Evolutionary conservation across 2,888 invertebrate genomes (phyloP).

Genomic region (Andrena bicolor): DNA sequence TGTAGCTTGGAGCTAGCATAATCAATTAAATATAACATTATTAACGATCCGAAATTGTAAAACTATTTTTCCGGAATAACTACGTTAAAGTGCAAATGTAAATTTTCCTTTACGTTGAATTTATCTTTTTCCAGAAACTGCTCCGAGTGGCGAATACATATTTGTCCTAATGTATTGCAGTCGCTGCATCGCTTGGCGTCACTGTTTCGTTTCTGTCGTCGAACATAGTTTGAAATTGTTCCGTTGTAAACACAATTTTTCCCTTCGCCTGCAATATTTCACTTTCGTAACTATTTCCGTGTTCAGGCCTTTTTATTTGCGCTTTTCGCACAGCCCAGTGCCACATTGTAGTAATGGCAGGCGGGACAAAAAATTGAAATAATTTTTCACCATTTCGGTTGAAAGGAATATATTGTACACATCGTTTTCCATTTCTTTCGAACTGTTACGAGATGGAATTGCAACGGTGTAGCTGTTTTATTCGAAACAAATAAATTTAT

Average conservation of each 20-base stretch:
- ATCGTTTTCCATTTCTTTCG: constrained; percentile 14
- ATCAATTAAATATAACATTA: no score
- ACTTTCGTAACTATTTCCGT: constrained; percentile 9
- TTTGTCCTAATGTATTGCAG: background rate
- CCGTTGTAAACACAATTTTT: constrained; percentile 14
- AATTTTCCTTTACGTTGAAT: background rate
- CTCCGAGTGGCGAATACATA: background rate
- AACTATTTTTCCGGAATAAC: no score
- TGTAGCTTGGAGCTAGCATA: no score
- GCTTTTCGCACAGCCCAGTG: constrained; percentile 1
- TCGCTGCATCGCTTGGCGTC: background rate
- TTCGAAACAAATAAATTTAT: no score
- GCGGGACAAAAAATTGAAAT: background rate
- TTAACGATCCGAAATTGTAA: no score
- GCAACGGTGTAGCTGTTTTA: background rate
- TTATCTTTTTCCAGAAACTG: background rate
- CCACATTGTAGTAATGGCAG: background rate
- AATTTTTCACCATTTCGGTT: background rate
- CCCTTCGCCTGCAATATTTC: constrained; percentile 13
- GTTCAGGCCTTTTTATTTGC: background rate
- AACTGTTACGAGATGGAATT: background rate
- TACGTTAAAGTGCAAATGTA: background rate
- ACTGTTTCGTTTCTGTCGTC: background rate
- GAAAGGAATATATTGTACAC: background rate
- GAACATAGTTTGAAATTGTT: constrained; percentile 25